Percentiles rank a stretch among this genome's conserved stretches.
Evolutionary conservation across 2,888 invertebrate species (phyloP).

Genomic region (Tuberolachnus salignus): DNA sequence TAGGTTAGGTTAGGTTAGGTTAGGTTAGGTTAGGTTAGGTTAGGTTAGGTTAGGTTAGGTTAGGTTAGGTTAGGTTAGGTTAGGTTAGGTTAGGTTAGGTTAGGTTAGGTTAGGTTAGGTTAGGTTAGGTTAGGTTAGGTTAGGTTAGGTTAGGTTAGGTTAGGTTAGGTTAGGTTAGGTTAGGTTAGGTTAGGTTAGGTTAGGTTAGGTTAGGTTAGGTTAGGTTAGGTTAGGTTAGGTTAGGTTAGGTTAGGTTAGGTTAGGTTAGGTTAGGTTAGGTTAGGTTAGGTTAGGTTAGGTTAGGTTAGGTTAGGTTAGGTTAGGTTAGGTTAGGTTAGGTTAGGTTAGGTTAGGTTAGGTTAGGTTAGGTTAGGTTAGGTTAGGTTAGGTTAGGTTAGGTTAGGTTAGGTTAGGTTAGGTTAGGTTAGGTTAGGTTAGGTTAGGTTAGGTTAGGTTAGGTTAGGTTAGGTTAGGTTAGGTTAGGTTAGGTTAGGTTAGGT

Average conservation of each 20-base stretch:
- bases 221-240: constrained; percentile 6
- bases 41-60: constrained; percentile 6
- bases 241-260: constrained; percentile 6
- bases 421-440: constrained; percentile 6
- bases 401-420: constrained; percentile 6
- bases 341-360: constrained; percentile 38
- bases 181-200: constrained; percentile 42
- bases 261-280: constrained; percentile 6
- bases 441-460: constrained; percentile 6
- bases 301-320: constrained; percentile 6
- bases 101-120: constrained; percentile 6
- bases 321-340: constrained; percentile 6
- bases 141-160: constrained; percentile 56
- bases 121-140: constrained; percentile 6
- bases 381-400: constrained; percentile 29
- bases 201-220: constrained; percentile 53
- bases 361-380: constrained; percentile 43
- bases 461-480: constrained; percentile 6
- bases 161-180: constrained; percentile 53
- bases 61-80: constrained; percentile 6
- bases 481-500: constrained; percentile 6
- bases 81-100: constrained; percentile 6
- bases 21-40: constrained; percentile 29
- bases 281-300: constrained; percentile 6
- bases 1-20: constrained; percentile 47